Base-by-base conservation (phyloP, 2,888 invertebrate species). In the Brachycybe producta region DNA sequence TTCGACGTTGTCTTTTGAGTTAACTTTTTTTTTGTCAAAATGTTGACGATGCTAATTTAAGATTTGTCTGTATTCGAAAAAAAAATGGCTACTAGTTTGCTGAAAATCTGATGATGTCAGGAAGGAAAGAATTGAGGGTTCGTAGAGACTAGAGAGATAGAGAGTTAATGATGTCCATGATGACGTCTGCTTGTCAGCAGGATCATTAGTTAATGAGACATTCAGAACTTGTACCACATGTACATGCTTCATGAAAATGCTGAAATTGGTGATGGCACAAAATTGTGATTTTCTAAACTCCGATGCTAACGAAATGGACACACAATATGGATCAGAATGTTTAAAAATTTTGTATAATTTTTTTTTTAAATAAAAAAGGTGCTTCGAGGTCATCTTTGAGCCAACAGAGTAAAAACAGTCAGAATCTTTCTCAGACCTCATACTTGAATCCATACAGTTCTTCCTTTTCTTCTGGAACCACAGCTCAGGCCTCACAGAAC, bases 391-490 rank as follows among this genome's bases (percentile, higher is more conserved):
- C 44, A 15, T 8, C 24, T 7, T 17, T 43, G 30, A 46, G n/a
- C 36, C 46, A 46, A 23, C 49, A 27, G n/a, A 21, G 24, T 5
- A 49, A 49, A 23, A 43, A 15, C 13, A 43, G 34, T 27, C 34
- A 44, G 23, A 24, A 32, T 13, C n/a, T 46, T 7, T 21, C 46
- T 19, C 44, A 52, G 27, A 28, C 51, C 15, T 44, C 54, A 8
- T 54, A 54, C 41, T 35, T 52, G 40, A 54, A 45, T 19, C 48
- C 54, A 11, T 54, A 54, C 47, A 50, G 52, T 19, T 46, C 54
- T 2, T 52, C 54, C 1, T 54, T 54, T 26, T 26, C 49, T 21
- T 34, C 45, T 15, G 39, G 39, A n/a, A 24, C 53, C 11, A 21
- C 51, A 8, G 13, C 51, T 21, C 42, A 34, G 35, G 23, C 51